Percentiles rank a stretch among this genome's conserved stretches.
These are phyloP conservation scores for Cossypha dichroa DNA, from an alignment of 2,797 vertebrate genomes.

Conservation along the genomic window DNA sequence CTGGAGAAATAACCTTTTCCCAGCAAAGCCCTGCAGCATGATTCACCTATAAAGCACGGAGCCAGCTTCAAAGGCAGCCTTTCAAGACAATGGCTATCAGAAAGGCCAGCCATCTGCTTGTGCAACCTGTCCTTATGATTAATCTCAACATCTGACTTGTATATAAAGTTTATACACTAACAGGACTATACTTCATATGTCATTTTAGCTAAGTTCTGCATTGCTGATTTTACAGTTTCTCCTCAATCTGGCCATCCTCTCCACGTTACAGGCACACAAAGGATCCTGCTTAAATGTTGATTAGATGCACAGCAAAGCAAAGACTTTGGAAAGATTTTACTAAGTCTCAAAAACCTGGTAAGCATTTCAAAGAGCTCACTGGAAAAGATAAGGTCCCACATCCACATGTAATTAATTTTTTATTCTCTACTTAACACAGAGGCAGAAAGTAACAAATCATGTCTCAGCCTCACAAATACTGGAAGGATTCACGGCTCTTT, in stretches of 20 bases:
- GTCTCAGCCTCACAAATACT: not conserved
- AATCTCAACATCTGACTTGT: conserved; percentile 49
- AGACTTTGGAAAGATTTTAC: not conserved
- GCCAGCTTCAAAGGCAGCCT: not conserved
- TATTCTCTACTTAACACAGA: not conserved
- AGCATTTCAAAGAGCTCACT: not conserved
- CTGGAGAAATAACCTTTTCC: conserved; percentile 49
- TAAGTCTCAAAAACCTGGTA: not conserved
- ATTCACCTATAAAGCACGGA: conserved; percentile 27
- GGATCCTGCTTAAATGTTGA: not conserved
- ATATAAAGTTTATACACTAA: conserved; percentile 37
- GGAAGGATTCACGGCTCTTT: not conserved
- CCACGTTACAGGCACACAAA: not conserved
- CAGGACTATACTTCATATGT: not conserved
- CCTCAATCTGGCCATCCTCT: not conserved
- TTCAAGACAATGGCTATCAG: conserved; percentile 42
- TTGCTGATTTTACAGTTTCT: conserved; percentile 27
- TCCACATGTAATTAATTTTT: not conserved
- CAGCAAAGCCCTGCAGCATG: conserved; percentile 13
- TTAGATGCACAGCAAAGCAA: not conserved
- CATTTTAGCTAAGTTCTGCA: not conserved
- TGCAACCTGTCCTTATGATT: conserved; percentile 47
- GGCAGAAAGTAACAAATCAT: conserved; percentile 15
- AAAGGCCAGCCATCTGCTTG: conserved; percentile 52
- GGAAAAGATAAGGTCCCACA: not conserved